Base-by-base conservation (phyloP, 2,113 vertebrate species). In the Hippocampus zosterae region DNA sequence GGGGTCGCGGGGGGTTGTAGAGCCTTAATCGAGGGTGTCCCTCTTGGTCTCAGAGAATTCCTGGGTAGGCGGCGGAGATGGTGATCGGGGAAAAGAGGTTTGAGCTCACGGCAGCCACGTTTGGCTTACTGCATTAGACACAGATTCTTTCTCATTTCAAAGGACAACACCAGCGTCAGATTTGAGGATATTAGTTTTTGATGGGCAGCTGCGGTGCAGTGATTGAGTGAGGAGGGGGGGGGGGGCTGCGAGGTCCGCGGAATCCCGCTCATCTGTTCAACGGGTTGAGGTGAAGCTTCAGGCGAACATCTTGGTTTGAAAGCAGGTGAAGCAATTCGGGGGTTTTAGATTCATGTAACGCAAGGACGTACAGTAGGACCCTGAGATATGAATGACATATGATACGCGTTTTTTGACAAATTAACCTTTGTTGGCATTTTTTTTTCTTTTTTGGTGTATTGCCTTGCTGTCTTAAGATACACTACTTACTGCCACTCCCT, bases 101-200 rank as follows among this genome's bases (percentile, higher is more conserved):
- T 83, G 71, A 85, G 82, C 79, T 87, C 78, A 81, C 62, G 72
- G 83, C 83, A 83, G 76, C 79, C 78, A 83, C 72, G 86, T 85
- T 85, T 70, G 85, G 85, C 82, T 91, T 87, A 88, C 73, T 85
- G 85, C 87, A 90, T 92, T 92, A 90, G 87, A 91, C 85, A 87
- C 89, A 91, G 89, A 91, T 91, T 91, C 87, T 90, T 91, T 90
- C 80, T 88, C 78, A 91, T 92, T 91, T 91, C 76, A 89, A 92
- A 91, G 81, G 86, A 90, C 85, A 92, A 92, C 90, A 92, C 84
- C 74, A 73, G 79, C 80, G 68, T 89, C 88, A 88, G 81, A 91
- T 91, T 84, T 83, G 84, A 91, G 90, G 89, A 91, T 92, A 92
- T 91, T 91, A 89, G 75, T 90, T 92, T 91, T 91, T 92, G 90